A percentile compares a stretch with the other conserved stretches of the same genome.
phyloP scores from a whole-genome alignment of 2,888 invertebrate species.

The Drosophila anomelani region DNA sequence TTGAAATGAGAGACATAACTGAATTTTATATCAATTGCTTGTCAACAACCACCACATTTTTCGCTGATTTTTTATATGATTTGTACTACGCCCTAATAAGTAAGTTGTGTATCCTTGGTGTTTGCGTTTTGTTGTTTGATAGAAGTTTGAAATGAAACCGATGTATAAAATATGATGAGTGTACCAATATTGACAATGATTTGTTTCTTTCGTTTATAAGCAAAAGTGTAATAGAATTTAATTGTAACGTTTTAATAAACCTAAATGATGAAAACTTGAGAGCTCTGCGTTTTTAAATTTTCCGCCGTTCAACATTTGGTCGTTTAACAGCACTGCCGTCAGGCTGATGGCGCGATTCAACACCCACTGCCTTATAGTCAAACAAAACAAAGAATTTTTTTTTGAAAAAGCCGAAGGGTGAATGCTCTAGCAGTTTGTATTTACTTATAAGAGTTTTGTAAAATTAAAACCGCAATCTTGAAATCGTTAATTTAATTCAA shows the following conservation, averaged over 20 bases:
- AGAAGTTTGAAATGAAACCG: slow-evolving; percentile 66
- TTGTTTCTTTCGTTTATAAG: slow-evolving; percentile 81
- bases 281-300: background rate
- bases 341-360: background rate
- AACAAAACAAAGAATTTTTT: too few species aligned
- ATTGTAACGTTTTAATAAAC: slow-evolving; percentile 80
- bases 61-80: slow-evolving; percentile 37
- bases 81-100: slow-evolving; percentile 54
- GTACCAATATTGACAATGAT: slow-evolving; percentile 78
- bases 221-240: slow-evolving; percentile 80
- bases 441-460: background rate
- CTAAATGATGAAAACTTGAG: slow-evolving; percentile 53
- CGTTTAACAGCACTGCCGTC: slow-evolving; percentile 12
- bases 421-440: background rate
- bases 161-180: slow-evolving; percentile 78
- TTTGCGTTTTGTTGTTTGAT: slow-evolving; percentile 76
- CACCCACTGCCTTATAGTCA: background rate
- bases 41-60: slow-evolving; percentile 56
- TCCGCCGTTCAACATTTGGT: background rate
- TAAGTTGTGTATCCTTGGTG: slow-evolving; percentile 71
- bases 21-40: slow-evolving; percentile 67
- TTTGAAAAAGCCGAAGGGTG: background rate
- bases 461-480: background rate
- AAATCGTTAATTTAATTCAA: background rate
- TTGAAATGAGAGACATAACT: slow-evolving; percentile 70